phyloP scores from a whole-genome alignment of 2,888 invertebrate species.

The Diloba caeruleocephala region DNA sequence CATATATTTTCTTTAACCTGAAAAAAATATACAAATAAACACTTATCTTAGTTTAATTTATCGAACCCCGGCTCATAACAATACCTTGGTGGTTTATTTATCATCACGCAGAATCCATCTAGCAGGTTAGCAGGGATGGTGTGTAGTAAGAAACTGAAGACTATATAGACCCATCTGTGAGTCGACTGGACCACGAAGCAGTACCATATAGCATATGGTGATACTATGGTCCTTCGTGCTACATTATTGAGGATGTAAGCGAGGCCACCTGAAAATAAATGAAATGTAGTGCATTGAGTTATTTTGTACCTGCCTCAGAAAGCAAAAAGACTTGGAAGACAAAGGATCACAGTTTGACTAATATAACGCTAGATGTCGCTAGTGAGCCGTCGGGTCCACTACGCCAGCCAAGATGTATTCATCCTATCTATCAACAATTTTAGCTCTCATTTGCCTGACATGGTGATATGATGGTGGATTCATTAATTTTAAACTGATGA shows the following conservation, averaged over 20 bases:
- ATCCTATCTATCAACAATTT: too few relatives aligned
- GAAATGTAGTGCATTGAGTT: too few relatives aligned
- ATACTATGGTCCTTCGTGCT: constrained; percentile 10
- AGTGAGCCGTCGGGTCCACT: too few relatives aligned
- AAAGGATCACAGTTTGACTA: too few relatives aligned
- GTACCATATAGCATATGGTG: constrained; percentile 36
- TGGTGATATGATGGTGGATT: too few relatives aligned
- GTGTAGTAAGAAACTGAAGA: constrained; percentile 32
- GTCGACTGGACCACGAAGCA: constrained; percentile 37
- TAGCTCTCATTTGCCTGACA: too few relatives aligned
- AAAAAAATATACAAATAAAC: constrained; percentile 9
- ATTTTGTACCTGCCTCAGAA: too few relatives aligned
- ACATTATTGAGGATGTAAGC: constrained; percentile 27
- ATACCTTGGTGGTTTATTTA: constrained; percentile 89
- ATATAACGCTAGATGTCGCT: too few relatives aligned
- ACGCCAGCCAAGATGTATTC: too few relatives aligned
- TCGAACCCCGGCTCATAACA: constrained; percentile 63
- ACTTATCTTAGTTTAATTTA: too few relatives aligned
- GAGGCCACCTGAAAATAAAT: constrained; percentile 20
- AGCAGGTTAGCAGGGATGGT: constrained; percentile 30
- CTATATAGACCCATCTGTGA: constrained; percentile 12
- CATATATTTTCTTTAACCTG: constrained; percentile 59
- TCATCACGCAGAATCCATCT: constrained; percentile 13
- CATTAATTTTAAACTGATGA: too few relatives aligned
- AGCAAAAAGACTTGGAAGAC: too few relatives aligned